phyloP scores from a whole-genome alignment of 2,888 invertebrate species.

The Raillietiella orientalis region DNA sequence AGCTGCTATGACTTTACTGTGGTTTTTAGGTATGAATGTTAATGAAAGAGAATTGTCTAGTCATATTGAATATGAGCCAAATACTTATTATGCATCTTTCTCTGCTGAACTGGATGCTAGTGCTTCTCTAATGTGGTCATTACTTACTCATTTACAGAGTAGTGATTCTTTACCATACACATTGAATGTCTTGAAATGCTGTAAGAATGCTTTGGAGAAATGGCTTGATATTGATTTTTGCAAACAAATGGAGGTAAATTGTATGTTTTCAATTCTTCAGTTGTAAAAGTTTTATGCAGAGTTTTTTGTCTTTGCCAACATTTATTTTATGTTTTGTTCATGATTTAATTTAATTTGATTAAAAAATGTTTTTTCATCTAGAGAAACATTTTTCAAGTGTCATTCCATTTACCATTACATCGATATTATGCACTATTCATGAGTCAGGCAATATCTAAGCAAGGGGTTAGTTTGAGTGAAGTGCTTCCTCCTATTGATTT shows the following conservation, averaged over 20 bases:
- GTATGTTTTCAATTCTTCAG: too few relatives aligned
- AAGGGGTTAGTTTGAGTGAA: slow-evolving; percentile 30
- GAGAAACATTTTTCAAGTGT: slow-evolving; percentile 28
- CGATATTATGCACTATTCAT: slow-evolving; percentile 64
- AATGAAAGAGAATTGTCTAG: slow-evolving; percentile 62
- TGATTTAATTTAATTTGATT: slow-evolving; percentile 1
- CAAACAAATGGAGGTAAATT: too few relatives aligned
- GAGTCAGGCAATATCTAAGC: slow-evolving; percentile 51
- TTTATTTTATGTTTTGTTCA: slow-evolving; percentile 1
- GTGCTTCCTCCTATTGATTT: slow-evolving; percentile 44
- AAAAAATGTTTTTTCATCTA: slow-evolving; percentile 2
- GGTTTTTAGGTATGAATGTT: slow-evolving; percentile 71
- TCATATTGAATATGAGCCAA: slow-evolving; percentile 87
- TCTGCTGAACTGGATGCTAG: slow-evolving; percentile 88
- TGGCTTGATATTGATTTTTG: slow-evolving; percentile 74
- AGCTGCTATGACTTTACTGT: too few relatives aligned
- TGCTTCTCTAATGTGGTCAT: slow-evolving; percentile 91
- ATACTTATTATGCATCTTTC: slow-evolving; percentile 89
- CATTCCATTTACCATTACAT: slow-evolving; percentile 88
- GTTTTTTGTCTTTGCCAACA: neutral
- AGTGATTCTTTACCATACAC: slow-evolving; percentile 33
- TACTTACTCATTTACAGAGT: slow-evolving; percentile 54
- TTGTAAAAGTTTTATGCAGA: neutral
- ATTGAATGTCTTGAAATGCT: slow-evolving; percentile 35
- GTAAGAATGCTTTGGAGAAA: slow-evolving; percentile 40